phyloP scores from a whole-genome alignment of 2,797 vertebrate species.

The Lagocephalus sceleratus region DNA sequence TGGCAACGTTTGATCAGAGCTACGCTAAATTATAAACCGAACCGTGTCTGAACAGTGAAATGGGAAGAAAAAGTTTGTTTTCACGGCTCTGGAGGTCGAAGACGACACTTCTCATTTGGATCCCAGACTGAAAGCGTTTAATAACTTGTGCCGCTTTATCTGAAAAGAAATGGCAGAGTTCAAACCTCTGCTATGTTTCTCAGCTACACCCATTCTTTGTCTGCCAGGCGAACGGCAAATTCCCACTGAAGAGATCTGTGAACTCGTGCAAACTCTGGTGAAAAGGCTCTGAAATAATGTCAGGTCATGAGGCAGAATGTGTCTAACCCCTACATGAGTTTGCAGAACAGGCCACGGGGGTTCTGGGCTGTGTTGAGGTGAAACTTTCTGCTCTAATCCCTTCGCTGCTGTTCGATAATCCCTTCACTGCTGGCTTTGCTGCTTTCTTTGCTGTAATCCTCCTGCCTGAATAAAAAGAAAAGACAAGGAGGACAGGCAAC shows the following conservation, averaged over 20 bases:
- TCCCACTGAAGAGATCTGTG: constrained; percentile 7
- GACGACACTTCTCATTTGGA: constrained; percentile 35
- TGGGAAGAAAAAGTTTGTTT: constrained; percentile 34
- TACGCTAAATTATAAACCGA: too few relatives aligned
- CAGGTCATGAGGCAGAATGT: constrained; percentile 24
- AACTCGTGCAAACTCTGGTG: constrained; percentile 14
- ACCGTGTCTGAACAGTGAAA: constrained; percentile 21
- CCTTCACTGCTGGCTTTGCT: constrained; percentile 58
- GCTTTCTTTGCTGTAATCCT: constrained; percentile 65
- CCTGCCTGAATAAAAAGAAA: constrained; percentile 55
- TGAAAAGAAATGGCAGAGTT: constrained; percentile 35
- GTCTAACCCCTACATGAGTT: constrained; percentile 36
- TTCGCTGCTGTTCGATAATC: constrained; percentile 59
- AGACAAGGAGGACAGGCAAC: constrained; percentile 38
- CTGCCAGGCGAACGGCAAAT: constrained; percentile 4
- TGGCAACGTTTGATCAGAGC: constrained; percentile 14
- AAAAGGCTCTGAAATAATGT: constrained; percentile 24
- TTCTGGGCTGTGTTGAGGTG: constrained; percentile 50
- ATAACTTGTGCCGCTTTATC: constrained; percentile 39
- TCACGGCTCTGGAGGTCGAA: constrained; percentile 16
- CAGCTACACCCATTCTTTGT: constrained; percentile 26
- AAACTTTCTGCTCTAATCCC: constrained; percentile 59
- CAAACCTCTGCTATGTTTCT: constrained; percentile 31
- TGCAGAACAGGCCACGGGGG: constrained; percentile 42
- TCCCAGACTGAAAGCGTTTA: constrained; percentile 25